Base-by-base conservation (phyloP, 1,140 invertebrate genomes). In the Lordiphosa stackelbergi region DNA sequence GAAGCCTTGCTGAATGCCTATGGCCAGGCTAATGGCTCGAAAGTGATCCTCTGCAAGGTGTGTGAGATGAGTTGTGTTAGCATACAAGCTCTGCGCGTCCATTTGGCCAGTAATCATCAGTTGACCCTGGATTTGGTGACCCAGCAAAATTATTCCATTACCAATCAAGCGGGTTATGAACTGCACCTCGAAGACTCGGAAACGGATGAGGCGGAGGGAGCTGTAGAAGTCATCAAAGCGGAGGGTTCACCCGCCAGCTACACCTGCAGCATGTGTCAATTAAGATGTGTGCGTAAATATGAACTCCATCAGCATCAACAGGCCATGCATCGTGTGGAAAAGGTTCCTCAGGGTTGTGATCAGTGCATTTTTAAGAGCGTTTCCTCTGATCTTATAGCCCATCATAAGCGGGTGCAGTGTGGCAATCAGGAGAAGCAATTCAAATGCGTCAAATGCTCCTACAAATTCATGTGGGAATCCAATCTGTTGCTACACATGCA, bases 391-490 rank as follows among this genome's bases (percentile, higher is more conserved):
- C 41, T 87, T 0, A 65, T 87, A 13, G 64, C 49, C 4, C 66
- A 87, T 11, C 85, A 87, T 31, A 62, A 60, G 5, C 59, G 66
- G 1, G 65, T 58, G 24, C 73, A 74, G 42, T 87, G 85, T 10
- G 40, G 22, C 5, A 87, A 83, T 11, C 46, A 10, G n/a, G 68
- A 87, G 24, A 87, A 87, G 35, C 42, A 66, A 11, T 88, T 69
- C 56, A 69, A 81, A 24, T 91, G 90, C 66, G 63, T 84, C 4
- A 87, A 74, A 7, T 91, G 90, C 62, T 84, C 78, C 22, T 89
- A 88, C 55, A 69, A 69, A 53, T 90, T 90, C 41, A 88, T 87
- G 65, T 89, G 88, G 87, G 89, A 90, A 65, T 88, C 89, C n/a
- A 87, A 89, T 59, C 72, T 91, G 2, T 72, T 88, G 13, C 87